Conservation (phyloP, 37 sponge, comb jelly and placozoan genomes). For the Spongilla lacustris region DNA sequence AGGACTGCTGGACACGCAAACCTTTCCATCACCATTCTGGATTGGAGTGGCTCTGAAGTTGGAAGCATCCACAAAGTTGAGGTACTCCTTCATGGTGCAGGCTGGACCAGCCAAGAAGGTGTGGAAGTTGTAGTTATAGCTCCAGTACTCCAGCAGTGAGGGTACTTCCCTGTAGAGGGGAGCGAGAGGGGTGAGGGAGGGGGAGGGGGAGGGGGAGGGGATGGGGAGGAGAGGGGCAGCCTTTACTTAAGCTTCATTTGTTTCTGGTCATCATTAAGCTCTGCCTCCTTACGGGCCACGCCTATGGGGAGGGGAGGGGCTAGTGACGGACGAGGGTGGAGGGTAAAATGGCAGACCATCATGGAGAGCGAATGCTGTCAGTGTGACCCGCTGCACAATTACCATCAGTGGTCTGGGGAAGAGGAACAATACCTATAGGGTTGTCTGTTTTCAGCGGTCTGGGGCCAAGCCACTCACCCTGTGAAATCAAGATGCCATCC, state of each 20-base stretch:
- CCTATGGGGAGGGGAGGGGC: constrained; percentile 13
- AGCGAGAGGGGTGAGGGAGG: background rate
- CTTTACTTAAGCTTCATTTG: background rate
- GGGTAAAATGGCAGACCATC: constrained; percentile 55
- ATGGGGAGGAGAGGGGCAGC: background rate
- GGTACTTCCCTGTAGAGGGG: background rate
- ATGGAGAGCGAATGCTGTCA: constrained; percentile 66
- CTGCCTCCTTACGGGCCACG: constrained; percentile 43
- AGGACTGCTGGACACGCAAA: background rate
- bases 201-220: constrained; percentile 5
- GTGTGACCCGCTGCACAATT: constrained; percentile 54
- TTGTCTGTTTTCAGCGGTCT: background rate
- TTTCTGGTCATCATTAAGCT: constrained; percentile 71
- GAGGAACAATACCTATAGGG: background rate
- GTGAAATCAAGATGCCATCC: constrained; percentile 77
- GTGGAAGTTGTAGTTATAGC: constrained; percentile 85
- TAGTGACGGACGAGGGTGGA: background rate
- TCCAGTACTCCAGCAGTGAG: constrained; percentile 63
- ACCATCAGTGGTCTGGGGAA: constrained; percentile 73
- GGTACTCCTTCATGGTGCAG: constrained; percentile 64
- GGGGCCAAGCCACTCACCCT: constrained; percentile 44
- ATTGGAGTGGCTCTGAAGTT: constrained; percentile 25
- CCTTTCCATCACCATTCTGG: background rate
- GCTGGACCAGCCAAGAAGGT: constrained; percentile 76
- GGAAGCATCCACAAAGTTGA: constrained; percentile 73